phyloP scores from a whole-genome alignment of 2,113 vertebrate genomes.

The Peromyscus californicus region DNA sequence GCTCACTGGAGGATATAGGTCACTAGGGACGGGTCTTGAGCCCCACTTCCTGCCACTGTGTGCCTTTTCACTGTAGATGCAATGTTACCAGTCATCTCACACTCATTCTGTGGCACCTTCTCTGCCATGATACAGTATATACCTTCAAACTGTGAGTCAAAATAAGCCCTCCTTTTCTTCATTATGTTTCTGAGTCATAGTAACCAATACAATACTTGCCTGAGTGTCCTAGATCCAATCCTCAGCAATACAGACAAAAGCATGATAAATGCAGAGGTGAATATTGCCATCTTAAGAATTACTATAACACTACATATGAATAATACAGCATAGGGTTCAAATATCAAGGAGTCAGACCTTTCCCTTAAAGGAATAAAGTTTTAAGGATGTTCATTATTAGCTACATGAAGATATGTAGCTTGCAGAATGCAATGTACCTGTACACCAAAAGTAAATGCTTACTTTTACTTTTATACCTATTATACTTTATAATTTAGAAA shows the following conservation, averaged over 20 bases:
- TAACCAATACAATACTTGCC: not conserved
- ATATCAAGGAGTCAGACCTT: not conserved
- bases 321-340: not conserved
- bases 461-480: not conserved
- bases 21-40: not conserved
- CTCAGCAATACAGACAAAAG: not conserved
- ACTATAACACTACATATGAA: not conserved
- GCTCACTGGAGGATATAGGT: not conserved
- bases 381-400: not conserved
- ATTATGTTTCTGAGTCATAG: too few species aligned
- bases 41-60: not conserved
- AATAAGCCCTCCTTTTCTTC: not conserved
- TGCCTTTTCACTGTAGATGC: not conserved
- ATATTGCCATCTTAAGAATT: not conserved
- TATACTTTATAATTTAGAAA: not conserved
- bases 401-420: not conserved
- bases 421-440: not conserved
- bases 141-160: not conserved
- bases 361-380: not conserved
- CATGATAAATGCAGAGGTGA: not conserved
- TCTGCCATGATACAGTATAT: not conserved
- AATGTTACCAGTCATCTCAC: too few species aligned
- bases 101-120: not conserved
- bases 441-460: not conserved
- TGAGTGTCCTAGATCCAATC: not conserved